Evolutionary conservation across 2,888 invertebrate species (phyloP).

Genomic region (Heteropelma amictum): DNA sequence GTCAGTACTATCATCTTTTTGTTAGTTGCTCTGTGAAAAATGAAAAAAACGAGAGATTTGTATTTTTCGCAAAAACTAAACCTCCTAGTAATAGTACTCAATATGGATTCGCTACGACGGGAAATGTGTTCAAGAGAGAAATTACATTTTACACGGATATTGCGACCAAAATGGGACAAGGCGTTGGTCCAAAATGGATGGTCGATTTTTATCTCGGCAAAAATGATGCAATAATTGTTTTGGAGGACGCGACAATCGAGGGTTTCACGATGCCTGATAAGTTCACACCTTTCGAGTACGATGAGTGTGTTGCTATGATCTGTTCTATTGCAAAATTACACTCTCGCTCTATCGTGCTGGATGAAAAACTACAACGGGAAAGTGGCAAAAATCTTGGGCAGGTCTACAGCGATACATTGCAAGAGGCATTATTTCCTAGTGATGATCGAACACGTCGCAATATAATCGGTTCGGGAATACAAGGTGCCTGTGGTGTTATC

Average conservation of each 20-base stretch:
- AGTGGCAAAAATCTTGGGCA: conserved; percentile 53
- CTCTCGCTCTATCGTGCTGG: conserved; percentile 66
- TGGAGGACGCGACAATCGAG: conserved; percentile 63
- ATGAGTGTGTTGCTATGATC: conserved; percentile 62
- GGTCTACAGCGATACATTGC: conserved; percentile 58
- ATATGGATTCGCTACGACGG: conserved; percentile 39
- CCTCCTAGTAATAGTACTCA: conserved; percentile 57
- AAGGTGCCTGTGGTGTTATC: conserved; percentile 48
- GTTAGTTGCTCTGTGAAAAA: conserved; percentile 45
- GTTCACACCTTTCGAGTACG: conserved; percentile 62
- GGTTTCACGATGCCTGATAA: conserved; percentile 65
- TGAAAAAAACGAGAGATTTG: conserved; percentile 26
- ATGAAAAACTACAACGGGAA: conserved; percentile 60
- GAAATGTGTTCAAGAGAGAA: conserved; percentile 61
- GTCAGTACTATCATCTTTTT: conserved; percentile 59
- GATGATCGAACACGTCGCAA: conserved; percentile 20
- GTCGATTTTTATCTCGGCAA: conserved; percentile 62
- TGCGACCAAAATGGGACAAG: conserved; percentile 43
- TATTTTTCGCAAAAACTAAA: conserved; percentile 64
- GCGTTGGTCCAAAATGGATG: conserved; percentile 55
- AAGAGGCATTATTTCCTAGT: conserved; percentile 52
- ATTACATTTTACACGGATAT: conserved; percentile 60
- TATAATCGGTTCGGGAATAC: conserved; percentile 14
- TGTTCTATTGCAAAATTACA: conserved; percentile 66
- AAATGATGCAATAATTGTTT: conserved; percentile 60